Conservation (phyloP, 2,113 vertebrate genomes). For the Pygoscelis antarcticus region DNA sequence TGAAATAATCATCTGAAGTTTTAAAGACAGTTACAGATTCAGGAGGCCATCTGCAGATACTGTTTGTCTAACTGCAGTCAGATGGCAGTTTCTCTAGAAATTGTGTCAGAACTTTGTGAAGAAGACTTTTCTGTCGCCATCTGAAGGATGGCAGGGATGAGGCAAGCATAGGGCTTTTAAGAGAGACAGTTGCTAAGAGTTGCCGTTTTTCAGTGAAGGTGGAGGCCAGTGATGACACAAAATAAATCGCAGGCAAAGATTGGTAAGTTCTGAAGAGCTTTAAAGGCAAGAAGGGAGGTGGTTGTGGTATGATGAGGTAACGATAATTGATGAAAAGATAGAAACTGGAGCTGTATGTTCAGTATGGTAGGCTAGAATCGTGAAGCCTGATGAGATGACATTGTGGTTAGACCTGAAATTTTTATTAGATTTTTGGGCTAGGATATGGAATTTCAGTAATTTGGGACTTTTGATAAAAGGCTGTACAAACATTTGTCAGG, state of each 20-base stretch:
- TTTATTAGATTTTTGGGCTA: neutral
- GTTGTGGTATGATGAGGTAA: neutral
- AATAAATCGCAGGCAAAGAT: neutral
- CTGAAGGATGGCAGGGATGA: neutral
- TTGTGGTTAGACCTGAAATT: neutral
- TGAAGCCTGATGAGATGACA: neutral
- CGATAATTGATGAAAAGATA: neutral
- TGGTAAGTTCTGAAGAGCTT: neutral
- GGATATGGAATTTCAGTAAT: neutral
- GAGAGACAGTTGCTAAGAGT: neutral
- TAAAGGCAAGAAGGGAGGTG: neutral
- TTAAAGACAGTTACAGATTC: neutral
- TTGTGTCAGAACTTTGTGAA: neutral
- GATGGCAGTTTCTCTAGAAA: neutral
- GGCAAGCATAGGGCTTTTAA: neutral
- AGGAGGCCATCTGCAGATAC: neutral
- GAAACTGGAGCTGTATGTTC: neutral
- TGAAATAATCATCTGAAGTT: neutral
- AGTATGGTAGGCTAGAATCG: neutral
- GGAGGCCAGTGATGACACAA: neutral
- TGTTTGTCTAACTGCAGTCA: neutral
- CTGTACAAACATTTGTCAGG: neutral
- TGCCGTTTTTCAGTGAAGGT: neutral
- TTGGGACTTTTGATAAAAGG: neutral
- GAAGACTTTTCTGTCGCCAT: neutral